Percentiles rank a stretch among this genome's conserved stretches.
phyloP scores from a whole-genome alignment of 1,140 invertebrate species.

The Drosophila nigrodunni region DNA sequence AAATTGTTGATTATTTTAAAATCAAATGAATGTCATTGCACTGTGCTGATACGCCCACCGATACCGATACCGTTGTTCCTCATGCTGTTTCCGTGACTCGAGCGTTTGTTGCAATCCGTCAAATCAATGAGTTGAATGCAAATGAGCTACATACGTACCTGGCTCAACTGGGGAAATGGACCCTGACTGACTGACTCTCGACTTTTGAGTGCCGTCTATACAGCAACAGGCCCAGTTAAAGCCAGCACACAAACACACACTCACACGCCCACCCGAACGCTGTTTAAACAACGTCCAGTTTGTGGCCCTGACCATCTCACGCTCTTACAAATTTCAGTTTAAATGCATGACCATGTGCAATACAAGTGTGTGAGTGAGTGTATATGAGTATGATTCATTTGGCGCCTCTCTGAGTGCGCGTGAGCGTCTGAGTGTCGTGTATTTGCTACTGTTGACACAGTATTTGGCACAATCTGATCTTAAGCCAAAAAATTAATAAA shows the following conservation, averaged over 20 bases:
- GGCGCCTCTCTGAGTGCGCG: not conserved
- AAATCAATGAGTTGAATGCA: slow-evolving; percentile 53
- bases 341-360: slow-evolving; percentile 61
- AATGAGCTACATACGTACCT: slow-evolving; percentile 45
- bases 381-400: not conserved
- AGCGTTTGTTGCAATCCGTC: slow-evolving; percentile 23
- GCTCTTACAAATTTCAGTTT: slow-evolving; percentile 50
- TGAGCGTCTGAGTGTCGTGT: slow-evolving; percentile 7
- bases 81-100: slow-evolving; percentile 27
- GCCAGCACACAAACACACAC: not conserved
- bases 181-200: slow-evolving; percentile 17
- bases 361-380: slow-evolving; percentile 9
- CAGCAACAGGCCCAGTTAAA: slow-evolving; percentile 33
- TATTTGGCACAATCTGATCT: slow-evolving; percentile 1
- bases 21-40: slow-evolving; percentile 11
- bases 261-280: slow-evolving; percentile 41
- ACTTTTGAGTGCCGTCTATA: slow-evolving; percentile 14
- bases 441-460: slow-evolving; percentile 17
- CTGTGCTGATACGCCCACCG: slow-evolving; percentile 25
- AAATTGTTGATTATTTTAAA: not conserved
- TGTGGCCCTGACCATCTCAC: slow-evolving; percentile 71
- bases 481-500: no score
- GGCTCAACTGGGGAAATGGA: slow-evolving; percentile 2
- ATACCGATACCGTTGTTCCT: slow-evolving; percentile 19
- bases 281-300: slow-evolving; percentile 42